Evolutionary conservation across 2,888 invertebrate species (phyloP), one percentile per base, ranked within the genome.

Genomic region (Eulithis prunata): DNA sequence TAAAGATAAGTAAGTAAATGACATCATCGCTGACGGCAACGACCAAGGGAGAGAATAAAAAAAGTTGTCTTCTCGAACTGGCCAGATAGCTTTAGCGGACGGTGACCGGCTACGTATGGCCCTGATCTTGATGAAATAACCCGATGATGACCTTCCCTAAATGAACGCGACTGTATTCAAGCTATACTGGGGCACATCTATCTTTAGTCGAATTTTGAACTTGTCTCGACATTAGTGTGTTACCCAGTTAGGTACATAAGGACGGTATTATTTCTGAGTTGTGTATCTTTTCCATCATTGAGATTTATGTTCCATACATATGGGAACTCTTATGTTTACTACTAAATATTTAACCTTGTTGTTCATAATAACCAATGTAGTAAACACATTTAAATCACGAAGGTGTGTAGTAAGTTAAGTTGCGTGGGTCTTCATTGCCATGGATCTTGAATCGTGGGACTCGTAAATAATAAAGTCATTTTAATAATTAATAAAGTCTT

Each of bases 71-170:
- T 69, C 57, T 71, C 57, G 60, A 57, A 81, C 71, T 78, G 78
- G 78, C 79, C 75, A 81, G 77, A 81, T 79, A 82, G 79, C 82
- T 82, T 47, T 54, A 54, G 41, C 79, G 86, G 85, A 81, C 87
- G 81, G 82, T 83, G 89, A 89, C 88, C 88, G 85, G 82, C 76
- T 32, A 32, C 32, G 32, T 21, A 21, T 87, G 87, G 86, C 91
- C 90, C 82, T 91, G 91, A 91, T 91, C 90, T 91, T 90, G 87
- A 78, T 81, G 81, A 83, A 86, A 82, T 75, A 77, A 74, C 75
- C 70, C 67, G 63, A 70, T 77, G 75, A 78, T 78, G 79, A 81
- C 80, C 78, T 83, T 61, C 53, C 51, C 32, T 57, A 49, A 67
- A 57, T 12, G 58, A 59, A 55, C 43, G 49, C 32, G 46, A 46